Conservation (phyloP, 1,140 invertebrate genomes). For the Dreissena polymorpha region DNA sequence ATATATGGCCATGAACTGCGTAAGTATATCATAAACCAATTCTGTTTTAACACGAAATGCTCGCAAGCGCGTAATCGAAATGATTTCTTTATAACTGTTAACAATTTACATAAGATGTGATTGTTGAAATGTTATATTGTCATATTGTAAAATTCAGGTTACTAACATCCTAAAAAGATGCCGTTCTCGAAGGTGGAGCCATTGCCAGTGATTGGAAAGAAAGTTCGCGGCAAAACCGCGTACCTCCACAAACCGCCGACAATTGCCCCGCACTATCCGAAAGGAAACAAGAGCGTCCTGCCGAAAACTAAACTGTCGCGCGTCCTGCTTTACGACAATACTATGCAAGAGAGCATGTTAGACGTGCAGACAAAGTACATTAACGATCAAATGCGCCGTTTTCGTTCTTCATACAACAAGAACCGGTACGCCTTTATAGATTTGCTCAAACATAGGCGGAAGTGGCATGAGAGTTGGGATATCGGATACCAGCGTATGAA, state of each 20-base stretch:
- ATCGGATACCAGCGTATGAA: conserved; percentile 28
- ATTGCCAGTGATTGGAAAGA: conserved; percentile 11
- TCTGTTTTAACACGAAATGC: no score
- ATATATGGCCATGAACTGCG: no score
- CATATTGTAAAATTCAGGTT: no score
- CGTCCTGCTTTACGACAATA: conserved; percentile 74
- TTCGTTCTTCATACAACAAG: conserved; percentile 13
- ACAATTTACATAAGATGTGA: no score
- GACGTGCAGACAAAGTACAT: conserved; percentile 66
- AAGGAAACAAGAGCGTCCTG: conserved; percentile 56
- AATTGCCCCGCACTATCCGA: conserved; percentile 74
- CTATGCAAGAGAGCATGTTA: conserved; percentile 72
- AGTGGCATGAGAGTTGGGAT: conserved; percentile 40
- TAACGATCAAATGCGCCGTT: conserved; percentile 60
- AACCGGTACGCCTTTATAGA: conserved; percentile 29
- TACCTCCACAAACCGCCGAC: conserved; percentile 73
- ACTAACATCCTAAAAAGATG: background rate
- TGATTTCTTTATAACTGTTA: no score
- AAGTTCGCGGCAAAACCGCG: conserved; percentile 48
- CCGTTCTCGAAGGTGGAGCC: conserved; percentile 9
- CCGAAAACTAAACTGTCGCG: conserved; percentile 72
- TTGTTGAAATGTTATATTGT: no score
- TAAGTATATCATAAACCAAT: no score
- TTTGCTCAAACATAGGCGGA: conserved; percentile 5
- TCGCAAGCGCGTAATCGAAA: no score